Percentiles rank a stretch among this genome's conserved stretches.
Conservation (phyloP, 2,113 vertebrate genomes). For the Grammomys surdaster region DNA sequence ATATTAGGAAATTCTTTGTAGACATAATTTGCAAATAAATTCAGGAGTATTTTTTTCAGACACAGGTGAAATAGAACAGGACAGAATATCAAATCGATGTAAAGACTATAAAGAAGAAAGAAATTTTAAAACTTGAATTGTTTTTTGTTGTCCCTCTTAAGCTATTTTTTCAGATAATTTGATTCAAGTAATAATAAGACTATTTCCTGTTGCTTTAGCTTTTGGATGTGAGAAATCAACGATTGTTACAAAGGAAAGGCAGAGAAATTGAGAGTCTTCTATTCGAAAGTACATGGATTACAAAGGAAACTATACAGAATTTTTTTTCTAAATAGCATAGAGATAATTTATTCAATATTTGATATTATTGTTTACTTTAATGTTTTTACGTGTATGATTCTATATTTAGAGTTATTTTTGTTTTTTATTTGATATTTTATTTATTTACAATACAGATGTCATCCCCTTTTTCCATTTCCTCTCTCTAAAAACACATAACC, state of each 20-base stretch:
- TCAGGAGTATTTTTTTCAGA: neutral
- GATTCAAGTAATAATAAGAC: neutral
- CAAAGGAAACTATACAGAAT: neutral
- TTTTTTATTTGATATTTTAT: no score
- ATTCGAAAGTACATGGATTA: neutral
- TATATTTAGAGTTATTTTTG: no score
- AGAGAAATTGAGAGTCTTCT: neutral
- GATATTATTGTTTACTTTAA: no score
- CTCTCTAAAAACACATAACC: no score
- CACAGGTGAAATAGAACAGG: neutral
- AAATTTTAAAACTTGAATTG: neutral
- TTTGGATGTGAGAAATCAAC: neutral
- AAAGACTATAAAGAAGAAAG: neutral
- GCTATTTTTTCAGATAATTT: neutral
- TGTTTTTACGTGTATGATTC: no score
- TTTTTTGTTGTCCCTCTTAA: neutral
- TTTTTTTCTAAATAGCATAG: no score
- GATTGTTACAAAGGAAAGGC: neutral
- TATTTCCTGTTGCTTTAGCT: neutral
- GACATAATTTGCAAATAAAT: neutral
- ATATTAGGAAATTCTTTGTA: neutral
- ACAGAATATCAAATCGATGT: neutral
- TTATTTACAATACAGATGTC: no score
- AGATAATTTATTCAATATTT: no score
- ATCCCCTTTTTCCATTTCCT: no score